Evolutionary conservation across 2,888 invertebrate species (phyloP).

Genomic region (Apamea sordens): DNA sequence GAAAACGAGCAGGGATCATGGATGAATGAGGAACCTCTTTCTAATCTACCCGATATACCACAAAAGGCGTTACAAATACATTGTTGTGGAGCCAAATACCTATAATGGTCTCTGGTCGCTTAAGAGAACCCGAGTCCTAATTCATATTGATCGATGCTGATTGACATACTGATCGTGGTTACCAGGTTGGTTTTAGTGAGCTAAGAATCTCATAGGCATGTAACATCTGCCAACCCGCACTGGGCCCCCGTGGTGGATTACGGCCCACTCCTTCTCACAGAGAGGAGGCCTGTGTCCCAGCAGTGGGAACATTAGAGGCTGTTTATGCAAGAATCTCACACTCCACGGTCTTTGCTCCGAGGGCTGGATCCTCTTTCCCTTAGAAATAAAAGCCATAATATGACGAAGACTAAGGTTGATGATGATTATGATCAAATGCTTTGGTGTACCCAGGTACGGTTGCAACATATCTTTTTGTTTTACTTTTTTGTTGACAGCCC

Average conservation of each 20-base stretch:
- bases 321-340: too few relatives aligned
- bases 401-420: background rate
- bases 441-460: background rate
- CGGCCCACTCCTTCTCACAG: too few relatives aligned
- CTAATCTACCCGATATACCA: background rate
- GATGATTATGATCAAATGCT: background rate
- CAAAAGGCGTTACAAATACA: background rate
- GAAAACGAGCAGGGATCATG: background rate
- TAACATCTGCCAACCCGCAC: too few relatives aligned
- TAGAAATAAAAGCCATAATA: background rate
- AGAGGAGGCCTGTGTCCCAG: too few relatives aligned
- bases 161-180: background rate
- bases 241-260: too few relatives aligned
- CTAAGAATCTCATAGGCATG: background rate
- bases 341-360: background rate
- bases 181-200: background rate
- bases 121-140: background rate
- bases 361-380: background rate
- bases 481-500: slow-evolving; percentile 57
- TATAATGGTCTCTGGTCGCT: background rate
- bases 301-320: too few relatives aligned
- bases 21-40: background rate
- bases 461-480: background rate
- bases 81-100: background rate
- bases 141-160: background rate